These are phyloP conservation scores for Allophyes oxyacanthae DNA, from an alignment of 2,888 invertebrate species.

Conservation along the genomic window DNA sequence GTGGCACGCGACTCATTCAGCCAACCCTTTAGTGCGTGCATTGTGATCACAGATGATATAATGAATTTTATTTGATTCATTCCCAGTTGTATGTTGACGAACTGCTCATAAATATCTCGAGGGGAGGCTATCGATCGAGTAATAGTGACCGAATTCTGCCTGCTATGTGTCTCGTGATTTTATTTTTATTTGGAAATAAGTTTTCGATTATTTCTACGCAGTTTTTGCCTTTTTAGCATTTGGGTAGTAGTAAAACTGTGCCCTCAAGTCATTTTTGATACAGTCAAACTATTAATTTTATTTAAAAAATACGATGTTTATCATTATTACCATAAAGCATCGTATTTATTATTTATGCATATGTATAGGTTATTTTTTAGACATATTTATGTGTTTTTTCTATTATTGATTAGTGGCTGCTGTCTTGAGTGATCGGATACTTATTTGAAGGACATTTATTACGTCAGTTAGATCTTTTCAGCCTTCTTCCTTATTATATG, in stretches of 20 bases:
- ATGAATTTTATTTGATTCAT: conserved; percentile 71
- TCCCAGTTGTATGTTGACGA: conserved; percentile 60
- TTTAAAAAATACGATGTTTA: no score
- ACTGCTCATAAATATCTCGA: conserved; percentile 57
- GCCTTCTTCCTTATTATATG: background rate
- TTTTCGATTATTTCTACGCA: conserved; percentile 2
- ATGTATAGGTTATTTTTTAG: no score
- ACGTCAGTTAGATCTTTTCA: no score
- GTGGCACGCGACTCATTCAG: conserved; percentile 70
- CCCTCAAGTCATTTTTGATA: no score
- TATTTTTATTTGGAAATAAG: conserved; percentile 22
- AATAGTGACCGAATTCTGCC: conserved; percentile 54
- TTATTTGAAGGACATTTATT: no score
- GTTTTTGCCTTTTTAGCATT: background rate
- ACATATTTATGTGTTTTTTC: no score
- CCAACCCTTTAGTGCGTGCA: conserved; percentile 70
- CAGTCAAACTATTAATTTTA: no score
- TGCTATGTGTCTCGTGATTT: conserved; percentile 13
- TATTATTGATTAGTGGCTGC: no score
- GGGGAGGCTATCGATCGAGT: conserved; percentile 58
- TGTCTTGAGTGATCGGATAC: no score
- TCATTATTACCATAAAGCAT: no score
- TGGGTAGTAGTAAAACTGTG: background rate
- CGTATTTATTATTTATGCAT: no score
- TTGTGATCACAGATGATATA: conserved; percentile 63